These are phyloP conservation scores for Ammodytes marinus DNA, from an alignment of 2,113 vertebrate species.

Conservation along the genomic window DNA sequence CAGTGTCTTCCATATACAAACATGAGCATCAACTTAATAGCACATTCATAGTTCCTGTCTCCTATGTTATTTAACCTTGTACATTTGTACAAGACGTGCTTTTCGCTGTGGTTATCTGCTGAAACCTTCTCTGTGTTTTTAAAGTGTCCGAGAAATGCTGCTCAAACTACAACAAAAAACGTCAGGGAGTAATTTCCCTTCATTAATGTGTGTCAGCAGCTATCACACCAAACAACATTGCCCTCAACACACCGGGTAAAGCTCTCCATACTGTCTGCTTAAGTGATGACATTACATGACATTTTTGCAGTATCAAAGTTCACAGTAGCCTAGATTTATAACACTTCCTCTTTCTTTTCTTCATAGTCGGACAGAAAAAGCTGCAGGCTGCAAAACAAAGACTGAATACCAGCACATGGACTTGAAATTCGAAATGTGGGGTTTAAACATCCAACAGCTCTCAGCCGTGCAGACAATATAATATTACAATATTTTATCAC, in stretches of 20 bases:
- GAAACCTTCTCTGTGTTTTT: slow-evolving; percentile 18
- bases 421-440: not conserved
- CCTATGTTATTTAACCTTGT: slow-evolving; percentile 2
- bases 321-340: not conserved
- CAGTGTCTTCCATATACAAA: slow-evolving; percentile 1
- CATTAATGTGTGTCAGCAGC: slow-evolving; percentile 1
- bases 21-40: not conserved
- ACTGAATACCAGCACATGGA: slow-evolving; percentile 20
- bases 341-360: not conserved
- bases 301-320: not conserved
- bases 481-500: slow-evolving; percentile 32
- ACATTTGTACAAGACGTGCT: slow-evolving; percentile 14
- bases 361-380: not conserved
- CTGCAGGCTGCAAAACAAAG: not conserved
- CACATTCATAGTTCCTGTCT: not conserved
- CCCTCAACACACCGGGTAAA: not conserved
- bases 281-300: not conserved
- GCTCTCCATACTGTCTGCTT: not conserved
- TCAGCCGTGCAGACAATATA: slow-evolving; percentile 31
- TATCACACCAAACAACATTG: not conserved
- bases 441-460: slow-evolving; percentile 13
- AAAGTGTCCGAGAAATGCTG: not conserved
- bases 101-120: slow-evolving; percentile 16
- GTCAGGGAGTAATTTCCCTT: not conserved
- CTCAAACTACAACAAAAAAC: slow-evolving; percentile 8